A percentile compares a stretch with the other conserved stretches of the same genome.
These are phyloP conservation scores for Halocynthia aurantium DNA, from an alignment of 23 tunicate species.

Conservation along the genomic window DNA sequence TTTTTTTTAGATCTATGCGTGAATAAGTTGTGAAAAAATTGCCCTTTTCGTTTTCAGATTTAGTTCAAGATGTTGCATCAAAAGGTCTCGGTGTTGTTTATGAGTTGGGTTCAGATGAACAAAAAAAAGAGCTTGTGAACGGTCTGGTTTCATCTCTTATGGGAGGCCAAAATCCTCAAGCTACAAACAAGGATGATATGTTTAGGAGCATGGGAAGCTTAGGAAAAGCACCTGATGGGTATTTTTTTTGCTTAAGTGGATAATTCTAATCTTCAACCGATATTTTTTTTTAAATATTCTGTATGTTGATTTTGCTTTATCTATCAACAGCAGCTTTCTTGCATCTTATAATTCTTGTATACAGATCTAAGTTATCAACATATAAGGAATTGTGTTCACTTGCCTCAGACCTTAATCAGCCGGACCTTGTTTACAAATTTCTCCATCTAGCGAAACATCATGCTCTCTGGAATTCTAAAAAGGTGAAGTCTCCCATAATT, in stretches of 20 bases:
- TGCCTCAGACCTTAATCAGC: constrained; percentile 86
- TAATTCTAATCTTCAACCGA: not conserved
- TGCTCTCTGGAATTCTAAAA: constrained; percentile 73
- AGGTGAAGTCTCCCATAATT: constrained; percentile 14
- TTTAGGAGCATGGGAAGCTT: constrained; percentile 8
- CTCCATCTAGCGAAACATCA: constrained; percentile 81
- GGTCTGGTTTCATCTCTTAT: constrained; percentile 58
- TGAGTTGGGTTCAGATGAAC: constrained; percentile 53
- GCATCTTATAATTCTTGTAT: not conserved
- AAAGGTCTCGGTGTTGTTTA: constrained; percentile 83
- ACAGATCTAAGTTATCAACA: constrained; percentile 54
- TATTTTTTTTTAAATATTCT: not conserved
- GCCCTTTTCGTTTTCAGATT: constrained; percentile 22
- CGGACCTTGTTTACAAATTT: constrained; percentile 84
- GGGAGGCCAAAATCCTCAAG: constrained; percentile 20
- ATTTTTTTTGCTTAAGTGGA: not conserved
- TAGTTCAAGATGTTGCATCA: constrained; percentile 85
- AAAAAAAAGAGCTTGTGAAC: constrained; percentile 52
- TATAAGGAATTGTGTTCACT: constrained; percentile 86
- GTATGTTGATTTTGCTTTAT: not conserved
- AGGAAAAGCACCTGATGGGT: constrained; percentile 82
- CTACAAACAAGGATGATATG: constrained; percentile 8
- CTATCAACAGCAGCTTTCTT: not conserved
- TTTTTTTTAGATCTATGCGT: not conserved
- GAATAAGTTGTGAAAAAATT: not conserved